phyloP scores from a whole-genome alignment of 2,797 vertebrate species.

The Streptopelia turtur region DNA sequence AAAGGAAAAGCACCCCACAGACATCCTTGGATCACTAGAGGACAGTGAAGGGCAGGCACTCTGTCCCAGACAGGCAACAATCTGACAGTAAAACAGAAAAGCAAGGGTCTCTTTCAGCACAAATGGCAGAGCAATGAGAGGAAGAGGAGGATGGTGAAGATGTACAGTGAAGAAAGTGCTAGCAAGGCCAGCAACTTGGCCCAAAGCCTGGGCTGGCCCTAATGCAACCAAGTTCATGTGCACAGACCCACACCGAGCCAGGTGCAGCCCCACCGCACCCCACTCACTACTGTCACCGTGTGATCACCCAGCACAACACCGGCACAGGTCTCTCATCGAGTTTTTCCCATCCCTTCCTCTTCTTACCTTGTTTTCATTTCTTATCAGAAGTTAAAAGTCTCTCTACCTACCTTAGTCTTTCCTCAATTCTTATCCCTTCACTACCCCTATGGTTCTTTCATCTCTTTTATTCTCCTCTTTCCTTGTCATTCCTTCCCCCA shows the following conservation, averaged over 20 bases:
- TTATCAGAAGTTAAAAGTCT: background rate
- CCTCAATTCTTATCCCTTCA: background rate
- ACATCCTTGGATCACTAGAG: background rate
- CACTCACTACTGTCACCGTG: background rate
- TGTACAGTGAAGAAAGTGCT: background rate
- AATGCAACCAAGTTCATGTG: background rate
- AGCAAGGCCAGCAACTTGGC: background rate
- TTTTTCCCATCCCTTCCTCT: background rate
- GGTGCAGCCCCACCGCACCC: background rate
- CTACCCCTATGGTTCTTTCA: background rate
- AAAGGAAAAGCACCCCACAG: background rate
- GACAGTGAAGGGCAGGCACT: background rate
- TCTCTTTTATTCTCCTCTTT: background rate
- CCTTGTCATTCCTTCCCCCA: background rate
- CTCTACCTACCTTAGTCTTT: background rate
- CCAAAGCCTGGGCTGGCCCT: background rate
- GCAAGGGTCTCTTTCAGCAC: background rate
- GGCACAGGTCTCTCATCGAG: rapidly evolving
- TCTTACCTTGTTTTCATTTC: background rate
- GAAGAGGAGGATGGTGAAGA: background rate
- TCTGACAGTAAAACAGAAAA: background rate
- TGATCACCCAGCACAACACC: background rate
- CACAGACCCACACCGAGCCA: background rate
- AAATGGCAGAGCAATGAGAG: background rate
- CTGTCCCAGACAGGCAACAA: background rate